A percentile compares a stretch with the other conserved stretches of the same genome.
These are phyloP conservation scores for Phyto melanocephala DNA, from an alignment of 2,888 invertebrate genomes.

Conservation along the genomic window DNA sequence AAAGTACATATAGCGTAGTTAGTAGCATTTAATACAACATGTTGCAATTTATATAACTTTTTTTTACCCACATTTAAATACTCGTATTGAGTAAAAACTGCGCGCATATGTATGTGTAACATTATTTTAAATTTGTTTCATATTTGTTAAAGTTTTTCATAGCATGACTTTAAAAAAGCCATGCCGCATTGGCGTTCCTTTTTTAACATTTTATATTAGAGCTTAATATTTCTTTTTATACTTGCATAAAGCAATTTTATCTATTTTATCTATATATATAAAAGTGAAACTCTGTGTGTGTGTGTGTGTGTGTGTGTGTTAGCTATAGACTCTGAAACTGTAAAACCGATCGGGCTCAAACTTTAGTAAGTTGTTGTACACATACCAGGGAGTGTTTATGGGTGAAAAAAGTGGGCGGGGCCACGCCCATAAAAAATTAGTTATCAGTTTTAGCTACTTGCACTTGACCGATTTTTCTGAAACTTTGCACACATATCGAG, in stretches of 20 bases:
- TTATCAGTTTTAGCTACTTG: no score
- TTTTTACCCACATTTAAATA: conserved; percentile 19
- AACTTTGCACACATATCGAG: no score
- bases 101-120: not conserved
- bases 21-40: conserved; percentile 49
- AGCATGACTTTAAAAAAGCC: conserved; percentile 39
- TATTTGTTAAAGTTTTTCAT: conserved; percentile 27
- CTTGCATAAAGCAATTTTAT: conserved; percentile 40
- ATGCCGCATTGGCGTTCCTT: not conserved
- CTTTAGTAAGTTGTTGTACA: no score
- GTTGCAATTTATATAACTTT: conserved; percentile 48
- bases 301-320: no score
- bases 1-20: not conserved
- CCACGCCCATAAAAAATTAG: no score
- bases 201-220: not conserved
- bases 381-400: no score
- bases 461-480: no score
- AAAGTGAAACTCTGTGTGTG: no score
- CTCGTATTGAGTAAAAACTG: not conserved
- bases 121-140: conserved; percentile 29
- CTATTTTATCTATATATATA: no score
- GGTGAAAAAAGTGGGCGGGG: no score
- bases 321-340: no score
- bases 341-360: no score
- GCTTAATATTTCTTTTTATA: not conserved